Evolutionary conservation across 2,113 vertebrate species (phyloP), one percentile per base, ranked within the genome.

Genomic region (Dicaeum eximium): DNA sequence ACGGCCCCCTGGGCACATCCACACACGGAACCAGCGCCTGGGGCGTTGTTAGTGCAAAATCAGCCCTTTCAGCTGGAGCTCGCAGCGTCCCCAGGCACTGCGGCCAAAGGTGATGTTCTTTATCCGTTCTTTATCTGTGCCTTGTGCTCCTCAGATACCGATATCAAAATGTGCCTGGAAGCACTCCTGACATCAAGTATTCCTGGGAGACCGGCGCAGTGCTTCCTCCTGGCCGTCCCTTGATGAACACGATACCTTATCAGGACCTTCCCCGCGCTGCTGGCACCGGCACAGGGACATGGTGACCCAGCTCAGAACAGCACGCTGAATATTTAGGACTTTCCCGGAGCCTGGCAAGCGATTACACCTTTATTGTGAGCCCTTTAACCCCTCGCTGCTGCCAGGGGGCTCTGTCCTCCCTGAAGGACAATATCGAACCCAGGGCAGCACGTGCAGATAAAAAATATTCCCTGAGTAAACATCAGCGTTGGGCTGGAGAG

Each of bases 51-150:
- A 69, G 31, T n/a, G 58, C 75, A 7, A 54, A 30, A 77, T 88
- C 79, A 90, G 56, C 78, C 85, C 38, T 38, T 73, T 27, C 14
- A 53, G n/a, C 65, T 4, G 45, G 28, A 58, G 42, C 40, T 15
- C 0, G 1, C 57, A 12, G 47, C 0, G 17, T 66, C 69, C 44
- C 74, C 79, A 73, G 86, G 69, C 37, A 66, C 67, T 5, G 22
- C 11, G 93, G 81, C 54, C 96, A 97, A 97, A 97, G 96, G 93
- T 97, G 62, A 53, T 21, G 27, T 77, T 61, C 74, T 82, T 97
- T 96, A 97, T 96, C 86, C 19, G 27, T 77, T 61, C 74, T 82
- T 97, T 96, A 97, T 96, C 86, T 28, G 80, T 51, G 69, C 75
- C 70, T 74, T 5, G 0, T n/a, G 73, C 58, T 86, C 67, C 66